Conservation (phyloP, 2,888 invertebrate species). For the Pristionchus entomophagus region DNA sequence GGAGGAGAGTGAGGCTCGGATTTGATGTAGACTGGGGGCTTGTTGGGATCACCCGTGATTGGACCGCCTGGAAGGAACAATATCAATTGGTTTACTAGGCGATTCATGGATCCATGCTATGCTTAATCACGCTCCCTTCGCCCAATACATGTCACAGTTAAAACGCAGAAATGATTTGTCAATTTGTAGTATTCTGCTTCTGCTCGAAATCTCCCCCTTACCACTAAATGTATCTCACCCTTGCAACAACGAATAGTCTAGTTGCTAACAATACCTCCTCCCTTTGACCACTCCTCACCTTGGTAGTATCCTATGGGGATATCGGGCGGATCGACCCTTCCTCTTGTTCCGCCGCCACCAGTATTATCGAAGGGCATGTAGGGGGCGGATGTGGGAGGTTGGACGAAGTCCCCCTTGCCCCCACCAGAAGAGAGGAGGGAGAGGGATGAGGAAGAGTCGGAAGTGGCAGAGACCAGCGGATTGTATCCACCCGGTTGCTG, state of each 20-base stretch:
- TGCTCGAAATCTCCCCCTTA: too few relatives aligned
- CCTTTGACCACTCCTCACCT: not conserved
- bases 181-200: too few relatives aligned
- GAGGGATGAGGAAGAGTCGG: not conserved
- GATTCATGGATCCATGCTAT: not conserved
- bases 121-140: too few relatives aligned
- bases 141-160: too few relatives aligned
- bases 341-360: slow-evolving; percentile 4
- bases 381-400: slow-evolving; percentile 14
- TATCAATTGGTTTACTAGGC: not conserved
- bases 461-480: slow-evolving; percentile 41
- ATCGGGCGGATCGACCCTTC: slow-evolving; percentile 36
- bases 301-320: slow-evolving; percentile 42
- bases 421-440: not conserved
- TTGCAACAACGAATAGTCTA: too few relatives aligned
- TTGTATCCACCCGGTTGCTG: slow-evolving; percentile 22
- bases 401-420: not conserved
- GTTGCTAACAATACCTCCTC: not conserved
- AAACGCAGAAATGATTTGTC: too few relatives aligned
- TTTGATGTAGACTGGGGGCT: slow-evolving; percentile 68
- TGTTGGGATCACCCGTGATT: slow-evolving; percentile 39
- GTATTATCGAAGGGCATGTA: slow-evolving; percentile 41
- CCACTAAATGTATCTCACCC: too few relatives aligned
- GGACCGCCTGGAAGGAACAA: not conserved
- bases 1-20: slow-evolving; percentile 71